Percentiles rank a stretch among this genome's conserved stretches.
Conservation (phyloP, 2,888 invertebrate species). For the Megastigmus dorsalis region DNA sequence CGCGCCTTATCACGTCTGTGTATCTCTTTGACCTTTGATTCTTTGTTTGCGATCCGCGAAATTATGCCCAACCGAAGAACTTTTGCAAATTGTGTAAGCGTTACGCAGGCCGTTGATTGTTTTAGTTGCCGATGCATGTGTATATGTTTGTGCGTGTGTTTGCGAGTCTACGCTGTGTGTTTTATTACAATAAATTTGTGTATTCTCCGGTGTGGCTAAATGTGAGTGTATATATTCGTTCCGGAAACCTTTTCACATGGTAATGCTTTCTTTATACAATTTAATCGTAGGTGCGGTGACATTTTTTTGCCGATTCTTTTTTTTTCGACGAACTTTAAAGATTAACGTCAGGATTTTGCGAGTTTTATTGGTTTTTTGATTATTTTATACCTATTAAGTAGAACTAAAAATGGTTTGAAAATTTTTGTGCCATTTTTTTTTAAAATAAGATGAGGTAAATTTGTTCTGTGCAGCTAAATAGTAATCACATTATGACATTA, state of each 20-base stretch:
- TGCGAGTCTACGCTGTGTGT: background rate
- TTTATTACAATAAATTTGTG: constrained; percentile 15
- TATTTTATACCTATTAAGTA: too few relatives aligned
- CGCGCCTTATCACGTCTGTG: constrained; percentile 30
- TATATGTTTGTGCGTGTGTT: background rate
- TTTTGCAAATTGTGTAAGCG: constrained; percentile 26
- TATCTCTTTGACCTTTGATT: constrained; percentile 53
- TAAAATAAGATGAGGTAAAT: too few relatives aligned
- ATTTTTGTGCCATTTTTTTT: too few relatives aligned
- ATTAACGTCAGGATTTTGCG: too few relatives aligned
- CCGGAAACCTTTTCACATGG: background rate
- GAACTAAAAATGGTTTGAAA: too few relatives aligned
- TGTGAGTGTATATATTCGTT: too few relatives aligned
- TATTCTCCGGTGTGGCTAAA: too few relatives aligned
- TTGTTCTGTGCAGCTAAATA: too few relatives aligned
- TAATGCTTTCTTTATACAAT: constrained; percentile 23
- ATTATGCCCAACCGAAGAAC: constrained; percentile 13
- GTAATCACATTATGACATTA: too few relatives aligned
- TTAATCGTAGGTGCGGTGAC: background rate
- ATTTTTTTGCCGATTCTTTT: background rate
- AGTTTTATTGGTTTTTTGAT: too few relatives aligned
- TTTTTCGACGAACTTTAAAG: background rate
- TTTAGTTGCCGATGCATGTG: constrained; percentile 1
- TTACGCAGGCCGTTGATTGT: constrained; percentile 8
- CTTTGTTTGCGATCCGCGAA: constrained; percentile 24